A percentile compares a stretch with the other conserved stretches of the same genome.
phyloP scores from a whole-genome alignment of 2,113 vertebrate genomes.

The Hypocryptadius cinnamomeus region DNA sequence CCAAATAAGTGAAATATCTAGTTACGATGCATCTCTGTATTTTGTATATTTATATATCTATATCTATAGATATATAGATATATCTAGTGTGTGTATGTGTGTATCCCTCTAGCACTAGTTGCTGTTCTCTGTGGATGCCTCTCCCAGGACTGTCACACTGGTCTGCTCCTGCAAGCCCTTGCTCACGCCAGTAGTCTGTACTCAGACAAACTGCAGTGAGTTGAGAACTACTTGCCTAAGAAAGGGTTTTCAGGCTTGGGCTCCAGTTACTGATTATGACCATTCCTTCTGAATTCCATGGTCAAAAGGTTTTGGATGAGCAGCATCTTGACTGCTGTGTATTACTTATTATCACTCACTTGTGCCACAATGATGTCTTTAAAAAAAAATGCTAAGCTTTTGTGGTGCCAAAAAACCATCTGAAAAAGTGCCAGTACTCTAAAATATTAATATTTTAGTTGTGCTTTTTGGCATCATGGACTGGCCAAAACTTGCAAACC shows the following conservation, averaged over 20 bases:
- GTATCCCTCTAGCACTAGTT: neutral
- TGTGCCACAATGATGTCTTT: neutral
- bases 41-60: neutral
- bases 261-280: constrained; percentile 53
- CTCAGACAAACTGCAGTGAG: neutral
- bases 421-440: neutral
- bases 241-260: constrained; percentile 53
- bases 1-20: neutral
- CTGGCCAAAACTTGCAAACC: constrained; percentile 35
- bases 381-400: neutral
- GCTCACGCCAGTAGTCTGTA: neutral
- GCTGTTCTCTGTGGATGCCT: neutral
- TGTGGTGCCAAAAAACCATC: neutral
- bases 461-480: neutral
- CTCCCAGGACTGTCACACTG: neutral
- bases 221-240: constrained; percentile 5
- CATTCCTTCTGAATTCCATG: constrained; percentile 46
- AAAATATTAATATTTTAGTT: neutral
- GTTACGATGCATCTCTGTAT: neutral
- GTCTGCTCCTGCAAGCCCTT: constrained; percentile 53
- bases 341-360: neutral
- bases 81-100: neutral
- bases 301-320: constrained; percentile 21
- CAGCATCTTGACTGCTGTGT: neutral
- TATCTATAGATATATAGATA: neutral